phyloP scores from a whole-genome alignment of 2,113 vertebrate genomes.

The Hemibagrus wyckioides region DNA sequence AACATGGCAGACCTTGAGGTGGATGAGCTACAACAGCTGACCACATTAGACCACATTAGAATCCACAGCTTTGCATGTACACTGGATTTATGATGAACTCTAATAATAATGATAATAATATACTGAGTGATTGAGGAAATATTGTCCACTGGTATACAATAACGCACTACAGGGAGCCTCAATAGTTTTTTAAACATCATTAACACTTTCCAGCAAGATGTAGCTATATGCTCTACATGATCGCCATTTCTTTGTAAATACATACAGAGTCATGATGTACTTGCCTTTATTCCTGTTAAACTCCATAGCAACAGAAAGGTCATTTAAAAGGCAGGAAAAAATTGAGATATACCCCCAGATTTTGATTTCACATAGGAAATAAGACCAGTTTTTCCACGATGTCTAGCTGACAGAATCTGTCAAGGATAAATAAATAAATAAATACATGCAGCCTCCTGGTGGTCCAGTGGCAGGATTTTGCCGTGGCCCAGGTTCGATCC shows the following conservation, averaged over 20 bases:
- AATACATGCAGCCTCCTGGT: too few species aligned
- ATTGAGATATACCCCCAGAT: not conserved
- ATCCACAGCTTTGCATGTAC: not conserved
- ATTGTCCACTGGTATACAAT: too few species aligned
- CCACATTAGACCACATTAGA: not conserved
- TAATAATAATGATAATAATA: not conserved
- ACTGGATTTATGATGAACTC: not conserved
- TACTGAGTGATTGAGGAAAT: not conserved
- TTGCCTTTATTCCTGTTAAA: too few species aligned
- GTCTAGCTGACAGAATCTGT: slow-evolving; percentile 5
- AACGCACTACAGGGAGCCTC: too few species aligned
- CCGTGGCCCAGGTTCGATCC: too few species aligned
- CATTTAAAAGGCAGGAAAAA: not conserved
- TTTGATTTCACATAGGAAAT: not conserved
- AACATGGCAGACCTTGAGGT: not conserved
- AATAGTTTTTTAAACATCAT: too few species aligned
- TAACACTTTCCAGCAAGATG: too few species aligned
- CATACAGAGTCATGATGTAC: too few species aligned
- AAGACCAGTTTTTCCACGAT: not conserved
- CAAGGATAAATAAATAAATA: not conserved
- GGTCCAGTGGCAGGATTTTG: too few species aligned
- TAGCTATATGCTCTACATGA: too few species aligned
- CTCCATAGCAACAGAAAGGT: too few species aligned
- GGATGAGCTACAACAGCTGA: not conserved
- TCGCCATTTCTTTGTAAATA: too few species aligned